A percentile compares a stretch with the other conserved stretches of the same genome.
Conservation (phyloP, 2,888 invertebrate genomes). For the Peribatodes rhomboidaria region DNA sequence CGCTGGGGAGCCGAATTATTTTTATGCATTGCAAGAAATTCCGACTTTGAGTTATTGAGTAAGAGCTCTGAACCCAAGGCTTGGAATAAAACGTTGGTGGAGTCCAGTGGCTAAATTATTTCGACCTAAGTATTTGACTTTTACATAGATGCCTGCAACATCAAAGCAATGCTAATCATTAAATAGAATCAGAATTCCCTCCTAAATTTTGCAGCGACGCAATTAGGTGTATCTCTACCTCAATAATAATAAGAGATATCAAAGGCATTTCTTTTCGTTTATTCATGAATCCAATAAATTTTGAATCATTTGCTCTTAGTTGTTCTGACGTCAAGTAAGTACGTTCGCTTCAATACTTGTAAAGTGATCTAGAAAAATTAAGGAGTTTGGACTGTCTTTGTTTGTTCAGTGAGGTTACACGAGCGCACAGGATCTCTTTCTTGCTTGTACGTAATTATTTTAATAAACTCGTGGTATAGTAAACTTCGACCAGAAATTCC, state of each 20-base stretch:
- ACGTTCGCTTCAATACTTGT: too few species aligned
- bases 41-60: conserved; percentile 34
- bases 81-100: background rate
- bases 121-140: background rate
- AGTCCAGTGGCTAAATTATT: too few species aligned
- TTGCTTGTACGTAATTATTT: background rate
- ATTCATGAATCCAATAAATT: too few species aligned
- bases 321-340: too few species aligned
- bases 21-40: conserved; percentile 50
- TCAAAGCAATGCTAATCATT: too few species aligned
- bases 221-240: too few species aligned
- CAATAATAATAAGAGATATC: too few species aligned
- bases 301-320: too few species aligned
- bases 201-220: too few species aligned
- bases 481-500: background rate
- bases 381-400: conserved; percentile 6
- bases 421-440: background rate
- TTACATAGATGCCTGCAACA: background rate
- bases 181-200: too few species aligned
- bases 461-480: background rate
- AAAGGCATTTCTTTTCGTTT: too few species aligned
- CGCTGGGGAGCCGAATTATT: conserved; percentile 42
- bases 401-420: conserved; percentile 9
- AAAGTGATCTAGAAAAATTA: background rate
- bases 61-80: conserved; percentile 16